Base-by-base conservation (phyloP, 2,888 invertebrate species). In the Aleiodes testaceus region DNA sequence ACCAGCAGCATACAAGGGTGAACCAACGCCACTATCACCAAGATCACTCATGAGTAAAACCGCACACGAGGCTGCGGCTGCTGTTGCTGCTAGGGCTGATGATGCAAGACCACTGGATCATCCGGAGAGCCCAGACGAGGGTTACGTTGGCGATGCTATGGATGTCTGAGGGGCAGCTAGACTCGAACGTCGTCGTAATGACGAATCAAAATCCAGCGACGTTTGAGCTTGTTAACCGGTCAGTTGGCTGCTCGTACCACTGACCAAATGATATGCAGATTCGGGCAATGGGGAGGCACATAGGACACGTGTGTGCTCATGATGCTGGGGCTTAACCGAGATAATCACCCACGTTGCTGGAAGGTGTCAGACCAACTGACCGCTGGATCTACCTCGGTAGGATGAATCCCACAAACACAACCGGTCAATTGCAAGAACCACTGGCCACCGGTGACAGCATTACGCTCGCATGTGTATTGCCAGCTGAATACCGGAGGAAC, bases 41-140 rank as follows among this genome's bases (percentile, higher is more conserved):
- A 81, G 84, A 66, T 77, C 82, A 49, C 66, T 77, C 16, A 75
- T 77, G 76, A 76, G 79, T 78, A 68, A 89, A 89, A 89, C 90
- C 82, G 89, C 75, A 52, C 88, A 63, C 47, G 85, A 89, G 88
- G 82, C 86, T 85, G 78, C 91, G 75, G 82, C 89, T 79, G 78
- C 90, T 85, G 83, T 91, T 88, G 91, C 90, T 88, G 78, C 88
- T 85, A 75, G 91, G 88, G 91, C 91, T 65, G 89, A 89, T 55
- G 91, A 90, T 72, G 85, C 90, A 72, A 90, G 91, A 6, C 80
- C 83, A 1, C 82, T 85, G 45, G 84, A 85, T 73, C 86, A 86
- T 66, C 93, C 94, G 16, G 95, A 95, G 82, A 95, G 95, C 87
- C 95, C 95, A 45, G 95, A 95, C 85, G 95, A 95, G 87, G 95